Percentiles rank a stretch among this genome's conserved stretches.
Evolutionary conservation across 2,113 vertebrate species (phyloP).

Genomic region (Dendrocopos noguchii): DNA sequence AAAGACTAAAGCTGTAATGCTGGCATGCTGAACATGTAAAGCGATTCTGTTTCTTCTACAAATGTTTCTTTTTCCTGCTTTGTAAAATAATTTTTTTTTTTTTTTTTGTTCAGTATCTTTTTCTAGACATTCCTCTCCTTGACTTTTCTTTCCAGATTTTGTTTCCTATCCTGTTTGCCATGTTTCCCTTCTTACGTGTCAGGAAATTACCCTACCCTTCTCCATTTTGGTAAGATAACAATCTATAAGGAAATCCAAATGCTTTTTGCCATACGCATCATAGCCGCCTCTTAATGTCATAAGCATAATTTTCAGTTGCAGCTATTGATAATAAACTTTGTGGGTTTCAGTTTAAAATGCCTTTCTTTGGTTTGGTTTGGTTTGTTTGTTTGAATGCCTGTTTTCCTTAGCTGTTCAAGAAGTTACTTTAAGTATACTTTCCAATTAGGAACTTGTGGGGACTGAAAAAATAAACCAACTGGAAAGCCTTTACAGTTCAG

Average conservation of each 20-base stretch:
- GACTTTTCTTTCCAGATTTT: slow-evolving; percentile 90
- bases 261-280: slow-evolving; percentile 68
- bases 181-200: slow-evolving; percentile 87
- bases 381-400: slow-evolving; percentile 40
- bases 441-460: background rate
- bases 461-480: background rate
- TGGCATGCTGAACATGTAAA: slow-evolving; percentile 61
- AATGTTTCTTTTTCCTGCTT: slow-evolving; percentile 83
- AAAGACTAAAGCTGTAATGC: slow-evolving; percentile 14
- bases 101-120: slow-evolving; percentile 82
- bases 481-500: background rate
- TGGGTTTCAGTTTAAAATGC: slow-evolving; percentile 62
- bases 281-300: slow-evolving; percentile 50
- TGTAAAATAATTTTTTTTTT: slow-evolving; percentile 81
- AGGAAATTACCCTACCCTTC: slow-evolving; percentile 86
- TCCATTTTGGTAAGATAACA: slow-evolving; percentile 87
- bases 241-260: slow-evolving; percentile 79
- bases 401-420: slow-evolving; percentile 1
- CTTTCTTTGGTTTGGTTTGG: background rate
- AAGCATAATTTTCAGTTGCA: slow-evolving; percentile 52
- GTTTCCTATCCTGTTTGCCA: slow-evolving; percentile 89
- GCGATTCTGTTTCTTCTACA: slow-evolving; percentile 72
- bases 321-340: slow-evolving; percentile 67
- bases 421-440: background rate
- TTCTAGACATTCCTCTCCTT: slow-evolving; percentile 87